Evolutionary conservation across 2,888 invertebrate genomes (phyloP), one percentile per base, ranked within the genome.

Genomic region (Eurytoma californica): DNA sequence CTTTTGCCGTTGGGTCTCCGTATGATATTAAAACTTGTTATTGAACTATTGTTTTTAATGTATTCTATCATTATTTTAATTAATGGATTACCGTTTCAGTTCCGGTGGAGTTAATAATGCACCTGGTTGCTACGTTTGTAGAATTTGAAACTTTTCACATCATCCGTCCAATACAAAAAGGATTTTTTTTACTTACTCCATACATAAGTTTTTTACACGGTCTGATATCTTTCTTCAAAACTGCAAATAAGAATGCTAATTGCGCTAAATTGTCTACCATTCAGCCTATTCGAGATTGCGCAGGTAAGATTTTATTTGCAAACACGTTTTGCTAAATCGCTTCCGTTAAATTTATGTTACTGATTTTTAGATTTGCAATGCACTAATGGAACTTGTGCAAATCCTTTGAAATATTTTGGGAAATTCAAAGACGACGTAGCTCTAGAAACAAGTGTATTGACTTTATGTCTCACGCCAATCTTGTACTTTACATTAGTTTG

Each of bases 401-500:
- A 83, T 2, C 77, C 81, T 2, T 18, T 82, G 5, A 76, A 83
- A 9, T 86, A 84, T 58, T 85, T 85, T 30, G 65, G 61, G 14
- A 20, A 55, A 12, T 80, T 77, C 18, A 2, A 63, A 55, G 3
- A 7, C 16, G 39, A 77, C 7, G 13, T 72, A 65, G 20, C n/a
- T 3, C n/a, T 69, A 58, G 68, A 73, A 20, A 72, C 24, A 20
- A 81, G 82, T 70, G 68, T 85, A 13, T 7, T 80, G 9, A 84
- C 81, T 78, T 68, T 85, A 66, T 69, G 61, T 1, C 60, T 79
- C 0, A 84, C 83, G 12, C 77, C 82, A 0, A 51, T 92, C 0
- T 63, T 93, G 0, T 91, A 93, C 75, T 94, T 95, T 89, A 16
- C 87, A 0, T 76, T 95, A 0, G 89, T 85, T 51, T 81, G 95